phyloP scores from a whole-genome alignment of 2,113 vertebrate species.

The Aegithalos caudatus region DNA sequence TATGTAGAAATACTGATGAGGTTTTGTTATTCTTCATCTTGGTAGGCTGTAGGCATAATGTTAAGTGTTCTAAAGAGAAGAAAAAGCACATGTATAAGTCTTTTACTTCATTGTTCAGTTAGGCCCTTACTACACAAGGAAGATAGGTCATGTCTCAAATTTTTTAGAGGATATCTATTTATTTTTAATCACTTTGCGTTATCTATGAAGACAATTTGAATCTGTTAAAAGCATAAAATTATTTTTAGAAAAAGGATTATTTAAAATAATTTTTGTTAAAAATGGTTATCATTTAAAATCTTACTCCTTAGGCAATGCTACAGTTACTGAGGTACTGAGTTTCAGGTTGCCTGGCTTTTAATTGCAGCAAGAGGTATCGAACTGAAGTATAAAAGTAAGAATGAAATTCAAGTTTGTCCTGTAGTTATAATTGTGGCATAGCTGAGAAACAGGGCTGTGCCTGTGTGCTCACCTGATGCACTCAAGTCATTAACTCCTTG shows the following conservation, averaged over 20 bases:
- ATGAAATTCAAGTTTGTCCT: background rate
- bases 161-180: background rate
- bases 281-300: background rate
- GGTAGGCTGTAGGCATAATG: background rate
- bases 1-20: background rate
- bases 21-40: background rate
- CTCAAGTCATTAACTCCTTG: conserved; percentile 38
- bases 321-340: background rate
- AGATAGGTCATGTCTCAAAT: background rate
- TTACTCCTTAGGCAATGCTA: background rate
- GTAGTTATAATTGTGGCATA: background rate
- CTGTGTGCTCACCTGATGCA: background rate
- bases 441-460: background rate
- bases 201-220: background rate
- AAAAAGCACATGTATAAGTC: background rate
- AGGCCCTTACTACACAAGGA: background rate
- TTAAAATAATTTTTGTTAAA: background rate
- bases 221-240: background rate
- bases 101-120: background rate
- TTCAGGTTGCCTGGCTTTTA: background rate
- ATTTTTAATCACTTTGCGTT: background rate
- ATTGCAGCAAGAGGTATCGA: background rate
- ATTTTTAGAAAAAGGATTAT: rapidly evolving
- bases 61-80: background rate
- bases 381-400: background rate